phyloP scores from a whole-genome alignment of 2,113 vertebrate genomes.

The Amblyopsis rosae region DNA sequence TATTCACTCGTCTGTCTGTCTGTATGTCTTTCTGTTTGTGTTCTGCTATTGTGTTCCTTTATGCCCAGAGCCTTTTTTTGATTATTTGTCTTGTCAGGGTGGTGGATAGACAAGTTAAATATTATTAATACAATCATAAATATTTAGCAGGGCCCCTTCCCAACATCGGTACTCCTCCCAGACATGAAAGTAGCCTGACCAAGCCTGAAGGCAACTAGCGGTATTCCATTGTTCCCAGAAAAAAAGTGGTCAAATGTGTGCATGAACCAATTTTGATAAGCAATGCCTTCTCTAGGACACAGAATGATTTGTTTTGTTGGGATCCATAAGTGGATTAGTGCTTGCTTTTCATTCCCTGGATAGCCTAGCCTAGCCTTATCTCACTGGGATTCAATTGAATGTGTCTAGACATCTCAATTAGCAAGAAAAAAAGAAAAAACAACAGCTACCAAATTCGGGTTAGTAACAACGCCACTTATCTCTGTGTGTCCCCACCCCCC shows the following conservation, averaged over 20 bases:
- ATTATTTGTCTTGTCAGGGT: neutral
- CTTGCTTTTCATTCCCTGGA: slow-evolving; percentile 52
- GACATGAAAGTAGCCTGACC: too few relatives aligned
- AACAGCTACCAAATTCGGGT: slow-evolving; percentile 36
- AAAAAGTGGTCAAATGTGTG: slow-evolving; percentile 71
- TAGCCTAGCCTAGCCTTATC: slow-evolving; percentile 72
- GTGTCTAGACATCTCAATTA: slow-evolving; percentile 79
- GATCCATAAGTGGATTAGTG: slow-evolving; percentile 69
- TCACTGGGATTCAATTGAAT: slow-evolving; percentile 66
- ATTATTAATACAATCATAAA: too few relatives aligned
- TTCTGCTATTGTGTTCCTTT: neutral
- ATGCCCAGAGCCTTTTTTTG: neutral
- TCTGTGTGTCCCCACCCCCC: slow-evolving; percentile 28
- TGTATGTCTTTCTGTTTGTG: neutral
- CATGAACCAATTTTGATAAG: slow-evolving; percentile 70
- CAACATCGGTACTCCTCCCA: too few relatives aligned
- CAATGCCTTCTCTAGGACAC: slow-evolving; percentile 46
- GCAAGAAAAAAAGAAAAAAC: slow-evolving; percentile 49
- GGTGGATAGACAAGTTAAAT: too few relatives aligned
- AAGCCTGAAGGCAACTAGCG: slow-evolving; percentile 48
- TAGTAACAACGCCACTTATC: slow-evolving; percentile 45
- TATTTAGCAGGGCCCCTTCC: too few relatives aligned
- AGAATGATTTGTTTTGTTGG: slow-evolving; percentile 50
- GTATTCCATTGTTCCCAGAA: slow-evolving; percentile 64
- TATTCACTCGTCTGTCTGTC: neutral